These are phyloP conservation scores for Electrophaes corylata DNA, from an alignment of 2,888 invertebrate species.

Conservation along the genomic window DNA sequence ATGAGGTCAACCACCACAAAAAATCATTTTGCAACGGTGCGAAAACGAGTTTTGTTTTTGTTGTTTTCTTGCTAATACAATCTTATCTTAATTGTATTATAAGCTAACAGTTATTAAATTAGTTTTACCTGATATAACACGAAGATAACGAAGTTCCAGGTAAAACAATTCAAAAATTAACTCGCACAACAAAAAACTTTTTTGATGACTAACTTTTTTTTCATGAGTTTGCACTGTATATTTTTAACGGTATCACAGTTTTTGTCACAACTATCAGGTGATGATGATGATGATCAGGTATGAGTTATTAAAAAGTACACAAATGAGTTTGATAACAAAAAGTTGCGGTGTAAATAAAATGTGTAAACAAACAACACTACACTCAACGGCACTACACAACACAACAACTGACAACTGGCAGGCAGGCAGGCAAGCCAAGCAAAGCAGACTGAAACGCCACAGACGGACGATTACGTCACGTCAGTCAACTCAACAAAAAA, in stretches of 20 bases:
- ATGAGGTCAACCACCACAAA: slow-evolving; percentile 13
- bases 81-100: background rate
- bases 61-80: background rate
- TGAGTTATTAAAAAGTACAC: slow-evolving; percentile 37
- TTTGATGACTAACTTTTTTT: slow-evolving; percentile 47
- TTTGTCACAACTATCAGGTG: slow-evolving; percentile 53
- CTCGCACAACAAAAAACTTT: slow-evolving; percentile 44
- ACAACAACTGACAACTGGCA: slow-evolving; percentile 12
- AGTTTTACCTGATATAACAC: slow-evolving; percentile 25
- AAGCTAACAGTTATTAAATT: background rate
- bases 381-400: slow-evolving; percentile 32
- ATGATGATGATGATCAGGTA: no score
- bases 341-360: slow-evolving; percentile 47
- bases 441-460: background rate
- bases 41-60: slow-evolving; percentile 20
- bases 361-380: slow-evolving; percentile 58
- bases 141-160: slow-evolving; percentile 27
- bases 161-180: slow-evolving; percentile 29
- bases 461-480: no score
- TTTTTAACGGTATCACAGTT: slow-evolving; percentile 54
- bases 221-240: slow-evolving; percentile 32
- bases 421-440: slow-evolving; percentile 35
- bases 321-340: slow-evolving; percentile 43
- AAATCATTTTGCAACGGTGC: slow-evolving; percentile 20
- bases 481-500: background rate